A percentile compares a stretch with the other conserved stretches of the same genome.
phyloP scores from a whole-genome alignment of 2,888 invertebrate species.

The Euclidia mi region DNA sequence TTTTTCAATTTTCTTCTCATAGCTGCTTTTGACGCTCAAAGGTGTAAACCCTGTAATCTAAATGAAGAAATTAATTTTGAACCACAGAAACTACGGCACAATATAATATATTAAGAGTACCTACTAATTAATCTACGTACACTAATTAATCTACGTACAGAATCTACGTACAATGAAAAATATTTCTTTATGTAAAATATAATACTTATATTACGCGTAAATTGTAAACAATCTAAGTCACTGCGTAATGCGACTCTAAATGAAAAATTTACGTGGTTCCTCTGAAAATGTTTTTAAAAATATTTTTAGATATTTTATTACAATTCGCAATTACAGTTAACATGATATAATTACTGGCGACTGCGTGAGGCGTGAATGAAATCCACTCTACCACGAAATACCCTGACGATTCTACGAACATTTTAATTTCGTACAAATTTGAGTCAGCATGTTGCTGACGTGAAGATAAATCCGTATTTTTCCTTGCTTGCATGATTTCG shows the following conservation, averaged over 20 bases:
- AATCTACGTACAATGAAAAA: too few species aligned
- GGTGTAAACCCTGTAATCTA: too few species aligned
- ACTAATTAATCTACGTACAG: too few species aligned
- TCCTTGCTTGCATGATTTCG: too few species aligned
- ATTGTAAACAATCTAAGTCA: neutral
- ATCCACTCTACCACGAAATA: constrained; percentile 9
- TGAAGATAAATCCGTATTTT: too few species aligned
- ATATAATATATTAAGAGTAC: too few species aligned
- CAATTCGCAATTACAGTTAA: constrained; percentile 20
- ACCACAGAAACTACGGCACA: too few species aligned
- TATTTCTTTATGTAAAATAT: too few species aligned
- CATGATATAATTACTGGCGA: constrained; percentile 24
- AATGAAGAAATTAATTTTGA: too few species aligned
- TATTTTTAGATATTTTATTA: neutral
- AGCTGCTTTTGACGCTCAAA: too few species aligned
- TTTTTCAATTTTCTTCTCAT: too few species aligned
- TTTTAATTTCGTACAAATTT: constrained; percentile 43
- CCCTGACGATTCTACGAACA: constrained; percentile 10
- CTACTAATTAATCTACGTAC: too few species aligned
- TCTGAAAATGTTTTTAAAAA: neutral
- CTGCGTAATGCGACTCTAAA: neutral
- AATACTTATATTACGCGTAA: neutral
- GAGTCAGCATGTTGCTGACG: constrained; percentile 3
- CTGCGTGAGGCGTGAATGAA: constrained; percentile 17
- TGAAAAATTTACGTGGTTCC: neutral